A percentile compares a stretch with the other conserved stretches of the same genome.
Conservation (phyloP, 2,797 vertebrate species). For the Enteromius anoplus region DNA sequence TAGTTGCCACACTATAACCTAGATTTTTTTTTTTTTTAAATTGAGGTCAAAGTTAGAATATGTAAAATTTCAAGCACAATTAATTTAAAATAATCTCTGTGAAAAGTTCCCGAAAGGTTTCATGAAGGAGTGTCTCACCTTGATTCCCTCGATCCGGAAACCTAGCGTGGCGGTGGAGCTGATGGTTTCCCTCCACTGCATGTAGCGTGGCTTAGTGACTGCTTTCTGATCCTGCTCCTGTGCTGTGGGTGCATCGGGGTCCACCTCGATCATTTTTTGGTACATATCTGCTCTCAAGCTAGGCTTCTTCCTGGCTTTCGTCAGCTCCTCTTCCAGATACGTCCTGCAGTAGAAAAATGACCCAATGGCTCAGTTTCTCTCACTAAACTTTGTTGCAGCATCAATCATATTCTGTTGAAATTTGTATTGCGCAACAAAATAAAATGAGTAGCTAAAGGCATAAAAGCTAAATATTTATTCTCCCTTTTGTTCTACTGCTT, state of each 20-base stretch:
- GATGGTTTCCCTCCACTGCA: slow-evolving; percentile 99
- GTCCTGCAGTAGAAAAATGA: slow-evolving; percentile 76
- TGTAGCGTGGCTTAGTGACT: slow-evolving; percentile 96
- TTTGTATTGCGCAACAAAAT: not conserved
- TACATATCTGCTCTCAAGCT: slow-evolving; percentile 97
- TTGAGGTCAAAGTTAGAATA: not conserved
- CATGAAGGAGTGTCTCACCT: slow-evolving; percentile 76
- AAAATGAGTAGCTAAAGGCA: not conserved
- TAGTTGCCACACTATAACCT: not conserved
- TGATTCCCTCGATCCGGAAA: slow-evolving; percentile 97
- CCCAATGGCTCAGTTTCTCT: not conserved
- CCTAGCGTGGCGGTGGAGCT: slow-evolving; percentile 94
- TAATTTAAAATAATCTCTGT: not conserved
- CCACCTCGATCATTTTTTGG: slow-evolving; percentile 96
- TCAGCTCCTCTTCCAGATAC: slow-evolving; percentile 95
- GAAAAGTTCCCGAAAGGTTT: not conserved
- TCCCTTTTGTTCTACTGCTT: not conserved
- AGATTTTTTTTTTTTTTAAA: not conserved
- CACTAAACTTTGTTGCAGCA: not conserved
- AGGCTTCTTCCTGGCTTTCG: slow-evolving; percentile 94
- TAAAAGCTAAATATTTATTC: slow-evolving; percentile 6
- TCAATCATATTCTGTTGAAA: slow-evolving; percentile 4
- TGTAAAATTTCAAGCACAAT: not conserved
- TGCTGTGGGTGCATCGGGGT: slow-evolving; percentile 84
- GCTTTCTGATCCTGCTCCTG: slow-evolving; percentile 86